Percentiles rank a stretch among this genome's conserved stretches.
Evolutionary conservation across 1,140 invertebrate genomes (phyloP).

Genomic region (Arion vulgaris): DNA sequence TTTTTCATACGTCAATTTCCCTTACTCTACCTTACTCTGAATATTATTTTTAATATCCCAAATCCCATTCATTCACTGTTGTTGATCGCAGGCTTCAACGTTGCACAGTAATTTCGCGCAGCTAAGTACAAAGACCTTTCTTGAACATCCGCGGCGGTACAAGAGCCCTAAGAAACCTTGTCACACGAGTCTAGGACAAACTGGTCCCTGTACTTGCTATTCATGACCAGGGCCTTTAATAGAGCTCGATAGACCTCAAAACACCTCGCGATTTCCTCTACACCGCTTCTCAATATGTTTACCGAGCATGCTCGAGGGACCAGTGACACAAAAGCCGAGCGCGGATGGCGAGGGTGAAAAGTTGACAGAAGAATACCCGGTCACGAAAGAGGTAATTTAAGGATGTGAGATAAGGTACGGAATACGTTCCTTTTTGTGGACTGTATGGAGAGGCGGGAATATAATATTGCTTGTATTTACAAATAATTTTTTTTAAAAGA

Average conservation of each 20-base stretch:
- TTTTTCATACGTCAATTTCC: too few relatives aligned
- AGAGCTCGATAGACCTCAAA: conserved; percentile 3
- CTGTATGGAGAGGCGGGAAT: not conserved
- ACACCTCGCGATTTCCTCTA: conserved; percentile 14
- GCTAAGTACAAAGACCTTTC: not conserved
- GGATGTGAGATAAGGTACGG: not conserved
- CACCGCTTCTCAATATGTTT: not conserved
- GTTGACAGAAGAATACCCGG: conserved; percentile 7
- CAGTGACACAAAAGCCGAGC: conserved; percentile 3
- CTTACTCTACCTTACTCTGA: too few relatives aligned
- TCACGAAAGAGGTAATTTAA: conserved; percentile 6
- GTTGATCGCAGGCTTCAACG: not conserved
- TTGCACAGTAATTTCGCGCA: not conserved
- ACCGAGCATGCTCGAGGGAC: not conserved
- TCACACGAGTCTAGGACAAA: not conserved
- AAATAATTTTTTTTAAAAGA: too few relatives aligned
- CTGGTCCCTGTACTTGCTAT: not conserved
- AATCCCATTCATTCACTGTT: too few relatives aligned
- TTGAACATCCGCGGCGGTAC: not conserved
- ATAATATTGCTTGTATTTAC: not conserved
- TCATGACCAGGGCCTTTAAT: not conserved
- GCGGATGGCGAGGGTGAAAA: conserved; percentile 4
- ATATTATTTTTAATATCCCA: too few relatives aligned
- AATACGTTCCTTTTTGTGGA: not conserved
- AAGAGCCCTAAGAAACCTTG: not conserved